phyloP scores from a whole-genome alignment of 1,140 invertebrate species.

The Drosophila dunni region DNA sequence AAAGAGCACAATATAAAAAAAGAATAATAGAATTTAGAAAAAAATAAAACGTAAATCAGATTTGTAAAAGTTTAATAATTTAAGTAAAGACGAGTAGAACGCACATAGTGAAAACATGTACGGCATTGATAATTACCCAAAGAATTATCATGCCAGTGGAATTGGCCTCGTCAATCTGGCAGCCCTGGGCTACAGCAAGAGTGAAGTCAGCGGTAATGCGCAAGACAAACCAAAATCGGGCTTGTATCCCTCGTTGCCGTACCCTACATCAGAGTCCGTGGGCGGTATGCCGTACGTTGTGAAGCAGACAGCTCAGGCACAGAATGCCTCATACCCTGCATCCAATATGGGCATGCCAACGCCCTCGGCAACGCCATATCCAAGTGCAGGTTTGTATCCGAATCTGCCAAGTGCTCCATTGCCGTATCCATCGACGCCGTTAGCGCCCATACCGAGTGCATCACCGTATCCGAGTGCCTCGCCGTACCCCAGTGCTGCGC shows the following conservation, averaged over 20 bases:
- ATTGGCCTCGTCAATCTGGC: constrained; percentile 81
- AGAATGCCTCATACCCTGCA: constrained; percentile 50
- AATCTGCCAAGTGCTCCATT: constrained; percentile 26
- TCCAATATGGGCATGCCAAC: constrained; percentile 49
- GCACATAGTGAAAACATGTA: constrained; percentile 59
- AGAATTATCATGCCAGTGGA: constrained; percentile 82
- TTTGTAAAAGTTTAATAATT: constrained; percentile 7
- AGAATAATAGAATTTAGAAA: background rate
- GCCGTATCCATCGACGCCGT: constrained; percentile 41
- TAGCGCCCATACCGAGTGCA: constrained; percentile 29
- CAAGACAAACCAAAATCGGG: constrained; percentile 58
- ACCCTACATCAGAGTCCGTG: constrained; percentile 65
- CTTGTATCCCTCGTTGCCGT: constrained; percentile 75
- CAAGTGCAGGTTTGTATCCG: constrained; percentile 42
- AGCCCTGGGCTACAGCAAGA: constrained; percentile 77
- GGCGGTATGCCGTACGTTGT: constrained; percentile 70
- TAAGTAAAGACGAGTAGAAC: constrained; percentile 9
- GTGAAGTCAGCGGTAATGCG: constrained; percentile 60
- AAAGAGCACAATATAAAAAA: background rate
- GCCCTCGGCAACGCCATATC: constrained; percentile 55
- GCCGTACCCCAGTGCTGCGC: constrained; percentile 31
- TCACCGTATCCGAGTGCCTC: constrained; percentile 26
- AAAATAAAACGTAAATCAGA: too few relatives aligned
- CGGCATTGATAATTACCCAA: constrained; percentile 79
- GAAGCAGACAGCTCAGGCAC: constrained; percentile 63